Evolutionary conservation across 2,113 vertebrate species (phyloP), one percentile per base, ranked within the genome.

Genomic region (Barbus barbus): DNA sequence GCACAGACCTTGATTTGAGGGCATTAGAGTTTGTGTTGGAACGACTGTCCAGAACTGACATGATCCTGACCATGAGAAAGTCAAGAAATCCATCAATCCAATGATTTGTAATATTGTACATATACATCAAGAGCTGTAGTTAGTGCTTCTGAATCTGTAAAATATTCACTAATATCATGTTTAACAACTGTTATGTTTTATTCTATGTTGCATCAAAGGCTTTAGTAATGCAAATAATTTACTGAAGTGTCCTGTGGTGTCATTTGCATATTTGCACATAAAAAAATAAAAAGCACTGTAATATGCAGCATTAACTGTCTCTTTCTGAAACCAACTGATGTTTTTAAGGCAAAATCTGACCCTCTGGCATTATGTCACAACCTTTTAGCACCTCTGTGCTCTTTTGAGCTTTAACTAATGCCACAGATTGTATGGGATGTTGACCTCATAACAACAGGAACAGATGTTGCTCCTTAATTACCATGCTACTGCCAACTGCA

Each of bases 51-150:
- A 58, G 53, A 0, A 58, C 53, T 58, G 20, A 22, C 60, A 84
- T 84, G 76, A 83, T 80, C 67, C 73, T 38, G 44, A 65, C 83
- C 83, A 79, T 61, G 76, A 81, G 51, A 83, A 60, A 56, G 61
- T 83, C 85, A 81, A 75, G 74, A 88, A 81, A 86, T 85, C 83
- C 81, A 83, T n/a, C n/a, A n/a, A n/a, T 87, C 77, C 69, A 44
- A 8, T 84, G 53, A 9, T 20, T 73, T 83, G 26, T n/a, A 46
- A 72, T 44, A 65, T 74, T 78, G 13, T 78, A 75, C 67, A 67
- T 28, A 28, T 38, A 6, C 73, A 22, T 73, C 76, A 61, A 78
- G 20, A 8, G 1, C 11, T 77, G 20, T 31, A 31, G 38, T 41
- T 72, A 74, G n/a, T n/a, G 33, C 20, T 61, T 38, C 28, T 46